Evolutionary conservation across 2,888 invertebrate species (phyloP).

Genomic region (Eupithecia tripunctaria): DNA sequence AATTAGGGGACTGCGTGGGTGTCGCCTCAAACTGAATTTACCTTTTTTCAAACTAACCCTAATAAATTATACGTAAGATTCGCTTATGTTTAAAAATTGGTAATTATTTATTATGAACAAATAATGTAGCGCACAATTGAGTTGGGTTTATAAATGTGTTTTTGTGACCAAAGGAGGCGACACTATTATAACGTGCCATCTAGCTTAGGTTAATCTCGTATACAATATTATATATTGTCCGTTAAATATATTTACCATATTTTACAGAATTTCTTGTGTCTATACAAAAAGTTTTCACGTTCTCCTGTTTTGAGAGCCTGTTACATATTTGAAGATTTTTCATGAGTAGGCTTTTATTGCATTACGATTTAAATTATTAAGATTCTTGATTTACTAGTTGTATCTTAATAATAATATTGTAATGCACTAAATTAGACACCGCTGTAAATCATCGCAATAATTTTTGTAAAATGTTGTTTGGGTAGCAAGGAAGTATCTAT

Average conservation of each 20-base stretch:
- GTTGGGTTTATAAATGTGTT: conserved; percentile 69
- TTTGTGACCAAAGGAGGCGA: conserved; percentile 81
- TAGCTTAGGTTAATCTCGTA: conserved; percentile 86
- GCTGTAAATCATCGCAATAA: conserved; percentile 70
- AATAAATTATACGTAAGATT: conserved; percentile 57
- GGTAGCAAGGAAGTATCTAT: conserved; percentile 49
- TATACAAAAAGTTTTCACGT: conserved; percentile 85
- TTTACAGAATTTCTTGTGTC: conserved; percentile 84
- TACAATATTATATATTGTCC: conserved; percentile 86
- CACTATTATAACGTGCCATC: conserved; percentile 84
- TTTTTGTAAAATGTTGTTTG: conserved; percentile 72
- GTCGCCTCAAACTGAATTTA: conserved; percentile 72
- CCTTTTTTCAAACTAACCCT: conserved; percentile 53
- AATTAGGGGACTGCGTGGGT: conserved; percentile 84
- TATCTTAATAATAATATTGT: conserved; percentile 53
- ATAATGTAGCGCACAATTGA: conserved; percentile 79
- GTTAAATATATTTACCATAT: conserved; percentile 84
- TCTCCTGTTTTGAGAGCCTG: conserved; percentile 86
- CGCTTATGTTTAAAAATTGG: conserved; percentile 51
- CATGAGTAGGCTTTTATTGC: conserved; percentile 57
- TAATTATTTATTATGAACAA: conserved; percentile 64
- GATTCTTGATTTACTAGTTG: conserved; percentile 56
- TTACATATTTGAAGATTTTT: conserved; percentile 78
- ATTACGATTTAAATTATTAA: conserved; percentile 62
- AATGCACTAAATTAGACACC: conserved; percentile 65